Base-by-base conservation (phyloP, 2,113 vertebrate species). In the Grantiella picta region DNA sequence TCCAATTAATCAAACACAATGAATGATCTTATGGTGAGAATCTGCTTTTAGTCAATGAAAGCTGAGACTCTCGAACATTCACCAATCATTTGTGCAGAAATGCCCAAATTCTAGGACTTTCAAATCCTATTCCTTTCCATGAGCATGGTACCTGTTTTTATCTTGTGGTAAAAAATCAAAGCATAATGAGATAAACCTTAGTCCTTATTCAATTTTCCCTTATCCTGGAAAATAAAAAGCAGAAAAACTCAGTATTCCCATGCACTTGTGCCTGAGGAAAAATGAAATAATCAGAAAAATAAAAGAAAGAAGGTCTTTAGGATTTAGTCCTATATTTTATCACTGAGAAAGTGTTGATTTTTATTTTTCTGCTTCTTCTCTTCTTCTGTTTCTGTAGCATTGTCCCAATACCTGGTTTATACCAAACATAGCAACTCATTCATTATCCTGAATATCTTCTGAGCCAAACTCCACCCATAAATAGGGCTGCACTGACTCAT, bases 401-500 rank as follows among this genome's bases (percentile, higher is more conserved):
- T 91, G 31, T 87, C 36, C 45, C 65, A 81, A 13, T 86, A 89
- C 54, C 53, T 79, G 15, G 23, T 70, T 86, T 47, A 93, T 86
- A 70, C 69, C 72, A 91, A 96, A 92, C 84, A 80, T 24, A 95
- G 84, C 22, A 90, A 84, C 82, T 81, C 86, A 89, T 94, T 90
- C 61, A 93, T 96, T 97, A 96, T 76, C 82, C 82, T 82, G 86
- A 89, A 64, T 86, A 84, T 79, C 90, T 94, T 93, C 31, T 70
- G 29, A 93, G 71, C 65, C 80, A 91, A 94, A 92, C 92, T 94
- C 93, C 95, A 93, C 94, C 88, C 92, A 93, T 90, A 96, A 96
- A 96, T n/a, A 96, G 80, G 83, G 14, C n/a, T 94, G 25, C 54
- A 82, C 77, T 65, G 70, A 56, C 95, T 96, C 95, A 96, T 96